Conservation (phyloP, 2,888 invertebrate species). For the Embidobia sp. region DNA sequence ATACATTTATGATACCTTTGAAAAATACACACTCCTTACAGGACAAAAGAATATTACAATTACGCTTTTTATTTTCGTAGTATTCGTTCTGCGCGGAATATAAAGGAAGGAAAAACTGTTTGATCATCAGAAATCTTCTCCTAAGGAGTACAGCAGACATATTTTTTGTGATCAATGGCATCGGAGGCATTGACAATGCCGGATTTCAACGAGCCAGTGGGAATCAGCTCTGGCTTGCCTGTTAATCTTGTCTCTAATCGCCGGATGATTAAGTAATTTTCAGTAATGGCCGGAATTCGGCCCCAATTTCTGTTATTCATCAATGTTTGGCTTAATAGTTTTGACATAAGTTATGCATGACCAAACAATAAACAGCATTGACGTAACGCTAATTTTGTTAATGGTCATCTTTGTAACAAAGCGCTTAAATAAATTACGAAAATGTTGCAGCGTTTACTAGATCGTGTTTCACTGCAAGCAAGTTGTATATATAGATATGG, state of each 20-base stretch:
- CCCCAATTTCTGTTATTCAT: conserved; percentile 35
- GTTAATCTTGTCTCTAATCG: conserved; percentile 46
- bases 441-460: conserved; percentile 15
- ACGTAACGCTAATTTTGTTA: conserved; percentile 24
- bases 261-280: conserved; percentile 53
- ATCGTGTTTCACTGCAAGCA: neutral
- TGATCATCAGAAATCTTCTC: conserved; percentile 1
- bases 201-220: conserved; percentile 29
- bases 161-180: conserved; percentile 27
- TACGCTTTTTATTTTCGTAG: too few species aligned
- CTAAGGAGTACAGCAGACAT: conserved; percentile 1
- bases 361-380: conserved; percentile 28
- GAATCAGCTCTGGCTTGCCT: conserved; percentile 8
- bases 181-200: conserved; percentile 12
- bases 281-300: conserved; percentile 31
- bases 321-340: conserved; percentile 19
- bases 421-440: conserved; percentile 17
- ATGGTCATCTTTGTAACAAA: conserved; percentile 35
- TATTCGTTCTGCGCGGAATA: too few species aligned
- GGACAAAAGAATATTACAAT: too few species aligned
- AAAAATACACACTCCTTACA: too few species aligned
- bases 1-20: too few species aligned
- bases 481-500: conserved; percentile 14
- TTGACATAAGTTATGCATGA: conserved; percentile 28
- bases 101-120: too few species aligned